Conservation (phyloP, 1,140 invertebrate species). For the Andrena cerasifolii region DNA sequence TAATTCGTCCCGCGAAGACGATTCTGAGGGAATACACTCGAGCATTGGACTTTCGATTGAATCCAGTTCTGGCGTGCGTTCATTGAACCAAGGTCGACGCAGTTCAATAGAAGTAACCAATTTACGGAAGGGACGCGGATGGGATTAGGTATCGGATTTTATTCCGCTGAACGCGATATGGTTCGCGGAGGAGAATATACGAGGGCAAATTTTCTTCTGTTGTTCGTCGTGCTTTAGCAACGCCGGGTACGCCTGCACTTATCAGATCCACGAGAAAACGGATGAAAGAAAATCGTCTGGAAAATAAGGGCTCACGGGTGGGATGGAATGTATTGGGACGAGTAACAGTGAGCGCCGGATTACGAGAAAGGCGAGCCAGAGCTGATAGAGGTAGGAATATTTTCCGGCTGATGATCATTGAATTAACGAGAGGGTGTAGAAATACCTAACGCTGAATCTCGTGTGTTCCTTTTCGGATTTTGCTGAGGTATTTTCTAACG, state of each 20-base stretch:
- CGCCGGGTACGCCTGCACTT: not conserved
- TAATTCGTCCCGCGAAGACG: not conserved
- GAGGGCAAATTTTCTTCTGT: too few relatives aligned
- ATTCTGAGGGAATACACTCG: not conserved
- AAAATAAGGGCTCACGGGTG: not conserved
- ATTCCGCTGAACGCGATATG: not conserved
- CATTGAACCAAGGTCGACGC: not conserved
- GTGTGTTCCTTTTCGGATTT: too few relatives aligned
- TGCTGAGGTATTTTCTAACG: too few relatives aligned
- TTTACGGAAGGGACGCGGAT: not conserved
- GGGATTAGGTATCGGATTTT: constrained; percentile 30
- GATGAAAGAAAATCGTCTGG: constrained; percentile 2
- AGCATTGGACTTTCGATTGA: not conserved
- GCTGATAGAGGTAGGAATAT: not conserved
- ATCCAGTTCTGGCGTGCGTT: constrained; percentile 9
- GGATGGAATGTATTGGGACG: not conserved
- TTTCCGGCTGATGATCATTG: not conserved
- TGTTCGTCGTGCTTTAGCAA: too few relatives aligned
- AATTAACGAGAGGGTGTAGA: not conserved
- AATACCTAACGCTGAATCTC: not conserved
- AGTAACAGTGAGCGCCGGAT: not conserved
- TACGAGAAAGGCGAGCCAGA: not conserved
- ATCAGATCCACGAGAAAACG: too few relatives aligned
- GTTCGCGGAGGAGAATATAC: too few relatives aligned
- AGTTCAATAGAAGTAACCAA: constrained; percentile 25